A percentile compares a stretch with the other conserved stretches of the same genome.
Evolutionary conservation across 1,140 invertebrate species (phyloP).

Genomic region (Trypoxylus dichotomus): DNA sequence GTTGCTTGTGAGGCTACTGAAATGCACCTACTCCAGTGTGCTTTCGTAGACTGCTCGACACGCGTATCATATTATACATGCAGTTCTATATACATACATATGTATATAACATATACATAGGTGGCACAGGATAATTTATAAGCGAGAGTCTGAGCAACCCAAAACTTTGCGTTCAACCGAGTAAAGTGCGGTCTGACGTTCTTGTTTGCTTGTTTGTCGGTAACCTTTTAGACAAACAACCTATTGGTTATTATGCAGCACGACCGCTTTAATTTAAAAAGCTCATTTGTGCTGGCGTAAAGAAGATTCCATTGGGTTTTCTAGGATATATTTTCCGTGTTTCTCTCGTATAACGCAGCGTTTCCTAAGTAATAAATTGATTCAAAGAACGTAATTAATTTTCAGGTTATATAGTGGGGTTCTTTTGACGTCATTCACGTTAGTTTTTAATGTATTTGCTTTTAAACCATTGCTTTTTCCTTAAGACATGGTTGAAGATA

Average conservation of each 20-base stretch:
- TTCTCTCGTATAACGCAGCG: too few relatives aligned
- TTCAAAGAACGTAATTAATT: too few relatives aligned
- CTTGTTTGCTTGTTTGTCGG: not conserved
- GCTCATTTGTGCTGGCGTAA: too few relatives aligned
- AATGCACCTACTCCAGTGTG: not conserved
- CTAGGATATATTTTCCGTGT: too few relatives aligned
- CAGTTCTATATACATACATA: not conserved
- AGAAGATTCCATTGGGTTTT: too few relatives aligned
- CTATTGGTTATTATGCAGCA: not conserved
- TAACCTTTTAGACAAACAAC: not conserved
- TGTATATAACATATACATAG: not conserved
- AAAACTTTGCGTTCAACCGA: not conserved
- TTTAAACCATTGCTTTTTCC: too few relatives aligned
- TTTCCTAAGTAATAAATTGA: too few relatives aligned
- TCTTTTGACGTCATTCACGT: too few relatives aligned
- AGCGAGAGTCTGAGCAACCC: not conserved
- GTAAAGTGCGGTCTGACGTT: not conserved
- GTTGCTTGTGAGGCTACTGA: not conserved
- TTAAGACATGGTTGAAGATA: too few relatives aligned
- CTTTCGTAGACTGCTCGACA: not conserved
- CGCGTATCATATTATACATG: not conserved
- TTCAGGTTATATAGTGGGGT: too few relatives aligned
- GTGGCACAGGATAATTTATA: not conserved
- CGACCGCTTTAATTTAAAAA: not conserved
- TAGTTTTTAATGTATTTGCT: too few relatives aligned